phyloP scores from a whole-genome alignment of 2,113 vertebrate genomes.

The Camelus bactrianus region DNA sequence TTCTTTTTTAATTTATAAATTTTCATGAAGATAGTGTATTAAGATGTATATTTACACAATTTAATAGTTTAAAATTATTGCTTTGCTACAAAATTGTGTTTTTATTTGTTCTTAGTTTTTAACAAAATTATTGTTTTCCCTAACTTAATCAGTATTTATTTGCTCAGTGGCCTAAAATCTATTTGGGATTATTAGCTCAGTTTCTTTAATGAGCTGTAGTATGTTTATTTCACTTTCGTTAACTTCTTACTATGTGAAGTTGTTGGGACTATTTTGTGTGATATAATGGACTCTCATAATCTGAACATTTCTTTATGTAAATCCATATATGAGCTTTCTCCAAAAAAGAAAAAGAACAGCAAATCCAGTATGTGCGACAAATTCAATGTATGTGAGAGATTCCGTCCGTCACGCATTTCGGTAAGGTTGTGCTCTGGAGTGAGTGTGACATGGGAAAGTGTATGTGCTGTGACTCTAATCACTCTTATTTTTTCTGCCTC shows the following conservation, averaged over 20 bases:
- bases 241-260: not conserved
- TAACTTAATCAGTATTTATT: constrained; percentile 8
- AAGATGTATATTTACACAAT: not conserved
- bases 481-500: constrained; percentile 25
- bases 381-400: not conserved
- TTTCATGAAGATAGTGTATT: constrained; percentile 33
- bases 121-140: not conserved
- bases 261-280: constrained; percentile 6
- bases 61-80: constrained; percentile 54
- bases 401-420: not conserved
- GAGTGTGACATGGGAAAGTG: not conserved
- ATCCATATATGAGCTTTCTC: not conserved
- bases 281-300: not conserved
- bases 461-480: not conserved
- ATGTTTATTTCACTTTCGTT: constrained; percentile 38
- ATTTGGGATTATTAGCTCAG: not conserved
- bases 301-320: constrained; percentile 38
- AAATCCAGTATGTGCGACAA: not conserved
- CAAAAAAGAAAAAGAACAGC: not conserved
- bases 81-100: constrained; percentile 37
- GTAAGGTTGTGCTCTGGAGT: not conserved
- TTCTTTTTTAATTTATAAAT: not conserved
- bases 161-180: not conserved
- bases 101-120: constrained; percentile 8
- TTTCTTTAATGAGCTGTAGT: constrained; percentile 31